Conservation (phyloP, 2,888 invertebrate species). For the Apamea epomidion region DNA sequence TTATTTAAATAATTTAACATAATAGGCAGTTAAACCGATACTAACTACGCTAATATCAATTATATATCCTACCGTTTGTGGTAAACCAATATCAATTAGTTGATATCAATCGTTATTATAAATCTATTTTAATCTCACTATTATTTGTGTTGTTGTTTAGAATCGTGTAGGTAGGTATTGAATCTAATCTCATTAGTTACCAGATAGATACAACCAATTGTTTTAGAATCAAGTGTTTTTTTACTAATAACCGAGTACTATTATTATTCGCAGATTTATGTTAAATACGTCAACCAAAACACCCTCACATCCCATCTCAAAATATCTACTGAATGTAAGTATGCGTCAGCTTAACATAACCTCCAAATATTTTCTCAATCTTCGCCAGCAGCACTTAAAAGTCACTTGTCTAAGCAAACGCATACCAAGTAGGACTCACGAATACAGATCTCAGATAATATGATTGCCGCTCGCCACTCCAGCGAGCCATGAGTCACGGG, state of each 20-base stretch:
- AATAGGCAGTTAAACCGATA: slow-evolving; percentile 20
- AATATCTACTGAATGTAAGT: slow-evolving; percentile 5
- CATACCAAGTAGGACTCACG: slow-evolving; percentile 47
- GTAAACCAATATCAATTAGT: slow-evolving; percentile 47
- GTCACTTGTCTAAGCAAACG: slow-evolving; percentile 59
- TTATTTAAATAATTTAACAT: slow-evolving; percentile 38
- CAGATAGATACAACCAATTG: background rate
- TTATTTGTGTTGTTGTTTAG: slow-evolving; percentile 10
- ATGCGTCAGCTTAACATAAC: slow-evolving; percentile 12
- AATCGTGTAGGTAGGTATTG: background rate
- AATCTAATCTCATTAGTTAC: background rate
- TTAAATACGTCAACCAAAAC: background rate
- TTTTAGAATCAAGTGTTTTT: background rate
- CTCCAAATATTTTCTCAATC: slow-evolving; percentile 39
- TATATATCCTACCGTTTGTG: slow-evolving; percentile 40
- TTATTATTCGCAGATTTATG: background rate
- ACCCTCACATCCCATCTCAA: background rate
- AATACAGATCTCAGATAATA: slow-evolving; percentile 63
- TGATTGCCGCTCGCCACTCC: slow-evolving; percentile 67
- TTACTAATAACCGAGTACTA: background rate
- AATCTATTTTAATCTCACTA: slow-evolving; percentile 40
- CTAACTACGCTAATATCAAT: slow-evolving; percentile 43
- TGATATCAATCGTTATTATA: slow-evolving; percentile 34
- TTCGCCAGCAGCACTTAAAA: slow-evolving; percentile 55
- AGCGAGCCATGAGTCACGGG: slow-evolving; percentile 76